Evolutionary conservation across 2,113 vertebrate genomes (phyloP).

Genomic region (Vombatus ursinus): DNA sequence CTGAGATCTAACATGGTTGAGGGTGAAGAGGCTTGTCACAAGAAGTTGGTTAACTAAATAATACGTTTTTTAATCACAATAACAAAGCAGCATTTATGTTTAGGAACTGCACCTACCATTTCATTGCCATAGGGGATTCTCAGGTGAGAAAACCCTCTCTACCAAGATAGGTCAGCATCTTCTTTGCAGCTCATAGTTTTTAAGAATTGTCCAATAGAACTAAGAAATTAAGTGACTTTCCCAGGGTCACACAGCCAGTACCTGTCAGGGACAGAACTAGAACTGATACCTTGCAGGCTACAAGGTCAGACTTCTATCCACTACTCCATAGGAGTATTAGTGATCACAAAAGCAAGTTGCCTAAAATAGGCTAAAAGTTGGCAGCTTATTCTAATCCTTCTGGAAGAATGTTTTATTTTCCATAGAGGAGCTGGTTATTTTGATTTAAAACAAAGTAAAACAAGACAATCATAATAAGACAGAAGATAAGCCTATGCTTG

Average conservation of each 20-base stretch:
- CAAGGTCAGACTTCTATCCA: not conserved
- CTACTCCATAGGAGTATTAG: not conserved
- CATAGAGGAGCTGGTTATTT: not conserved
- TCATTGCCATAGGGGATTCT: not conserved
- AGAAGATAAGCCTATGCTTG: not conserved
- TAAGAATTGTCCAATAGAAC: not conserved
- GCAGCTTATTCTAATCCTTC: not conserved
- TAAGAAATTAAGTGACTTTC: not conserved
- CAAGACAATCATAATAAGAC: not conserved
- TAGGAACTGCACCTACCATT: not conserved
- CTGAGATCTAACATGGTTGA: not conserved
- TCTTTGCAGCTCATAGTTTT: not conserved
- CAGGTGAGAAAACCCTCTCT: not conserved
- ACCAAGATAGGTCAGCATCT: not conserved
- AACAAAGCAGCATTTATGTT: not conserved
- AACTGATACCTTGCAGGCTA: not conserved
- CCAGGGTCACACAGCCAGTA: not conserved
- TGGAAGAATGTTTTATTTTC: not conserved
- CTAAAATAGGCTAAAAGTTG: not conserved
- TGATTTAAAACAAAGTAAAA: not conserved
- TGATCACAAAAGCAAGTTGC: not conserved
- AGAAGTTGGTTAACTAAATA: not conserved
- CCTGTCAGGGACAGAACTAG: not conserved
- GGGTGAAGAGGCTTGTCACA: not conserved
- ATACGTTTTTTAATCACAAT: not conserved